A percentile compares a stretch with the other conserved stretches of the same genome.
Conservation (phyloP, 2,888 invertebrate species). For the Torymus aiolomorphi region DNA sequence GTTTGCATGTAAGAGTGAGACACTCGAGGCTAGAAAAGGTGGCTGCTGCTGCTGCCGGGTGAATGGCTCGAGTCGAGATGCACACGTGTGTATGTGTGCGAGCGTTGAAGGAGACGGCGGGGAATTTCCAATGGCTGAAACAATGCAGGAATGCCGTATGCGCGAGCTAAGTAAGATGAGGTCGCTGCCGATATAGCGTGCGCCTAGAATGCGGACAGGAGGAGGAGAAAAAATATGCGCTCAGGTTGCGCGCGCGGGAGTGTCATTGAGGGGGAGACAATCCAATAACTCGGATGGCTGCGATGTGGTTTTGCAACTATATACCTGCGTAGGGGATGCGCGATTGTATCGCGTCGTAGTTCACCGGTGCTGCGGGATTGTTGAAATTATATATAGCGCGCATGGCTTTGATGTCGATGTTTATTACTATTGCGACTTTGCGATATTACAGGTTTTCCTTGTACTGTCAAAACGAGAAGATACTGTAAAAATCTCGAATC, state of each 20-base stretch:
- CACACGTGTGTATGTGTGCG: neutral
- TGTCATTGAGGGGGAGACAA: neutral
- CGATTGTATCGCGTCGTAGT: too few species aligned
- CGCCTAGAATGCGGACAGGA: neutral
- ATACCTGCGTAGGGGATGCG: too few species aligned
- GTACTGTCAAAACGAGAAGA: too few species aligned
- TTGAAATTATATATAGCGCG: too few species aligned
- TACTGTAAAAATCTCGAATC: too few species aligned
- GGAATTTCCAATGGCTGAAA: slow-evolving; percentile 41
- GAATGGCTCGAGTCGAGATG: slow-evolving; percentile 3
- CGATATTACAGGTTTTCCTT: too few species aligned
- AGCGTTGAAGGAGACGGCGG: slow-evolving; percentile 17
- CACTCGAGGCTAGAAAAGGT: slow-evolving; percentile 52
- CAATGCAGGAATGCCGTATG: slow-evolving; percentile 16
- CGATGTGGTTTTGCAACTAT: too few species aligned
- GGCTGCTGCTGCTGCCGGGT: slow-evolving; percentile 10
- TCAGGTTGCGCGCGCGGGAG: neutral
- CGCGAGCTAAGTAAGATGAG: neutral
- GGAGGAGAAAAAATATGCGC: neutral
- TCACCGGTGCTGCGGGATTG: too few species aligned
- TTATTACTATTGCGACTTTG: too few species aligned
- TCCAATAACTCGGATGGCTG: too few species aligned
- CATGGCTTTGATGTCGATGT: too few species aligned
- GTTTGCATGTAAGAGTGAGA: slow-evolving; percentile 73
- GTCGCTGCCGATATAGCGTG: neutral